phyloP scores from a whole-genome alignment of 2,888 invertebrate genomes.

The Drosophila setosimentum region DNA sequence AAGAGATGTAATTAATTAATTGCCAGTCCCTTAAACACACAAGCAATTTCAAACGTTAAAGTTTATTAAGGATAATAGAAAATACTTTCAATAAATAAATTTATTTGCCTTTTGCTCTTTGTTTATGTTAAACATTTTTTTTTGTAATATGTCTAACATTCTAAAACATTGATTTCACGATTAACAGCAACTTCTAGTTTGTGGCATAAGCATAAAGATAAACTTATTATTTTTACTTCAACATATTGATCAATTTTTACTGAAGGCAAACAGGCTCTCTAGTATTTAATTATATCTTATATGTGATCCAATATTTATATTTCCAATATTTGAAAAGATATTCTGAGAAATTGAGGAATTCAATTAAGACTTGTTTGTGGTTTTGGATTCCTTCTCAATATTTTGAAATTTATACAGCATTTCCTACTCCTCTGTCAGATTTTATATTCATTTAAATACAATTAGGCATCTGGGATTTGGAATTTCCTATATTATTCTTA shows the following conservation, averaged over 20 bases:
- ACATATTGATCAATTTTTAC: neutral
- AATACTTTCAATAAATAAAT: neutral
- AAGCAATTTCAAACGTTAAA: neutral
- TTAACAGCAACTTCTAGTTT: neutral
- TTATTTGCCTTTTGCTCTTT: neutral
- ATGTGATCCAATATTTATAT: neutral
- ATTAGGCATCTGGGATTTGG: neutral
- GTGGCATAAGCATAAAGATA: neutral
- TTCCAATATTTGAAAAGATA: neutral
- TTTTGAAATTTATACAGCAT: neutral
- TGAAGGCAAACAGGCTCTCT: neutral
- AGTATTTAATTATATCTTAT: neutral
- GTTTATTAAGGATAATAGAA: rapidly evolving
- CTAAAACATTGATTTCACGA: neutral
- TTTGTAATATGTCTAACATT: neutral
- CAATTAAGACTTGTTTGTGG: too few species aligned
- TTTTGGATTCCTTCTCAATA: neutral
- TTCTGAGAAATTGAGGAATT: neutral
- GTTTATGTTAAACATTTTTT: neutral
- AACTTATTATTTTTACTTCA: neutral
- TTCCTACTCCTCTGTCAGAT: neutral
- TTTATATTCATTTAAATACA: neutral
- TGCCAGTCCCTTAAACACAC: neutral
- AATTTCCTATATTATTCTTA: neutral
- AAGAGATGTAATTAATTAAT: constrained; percentile 1